phyloP scores from a whole-genome alignment of 2,113 vertebrate genomes.

The Pelobates fuscus region DNA sequence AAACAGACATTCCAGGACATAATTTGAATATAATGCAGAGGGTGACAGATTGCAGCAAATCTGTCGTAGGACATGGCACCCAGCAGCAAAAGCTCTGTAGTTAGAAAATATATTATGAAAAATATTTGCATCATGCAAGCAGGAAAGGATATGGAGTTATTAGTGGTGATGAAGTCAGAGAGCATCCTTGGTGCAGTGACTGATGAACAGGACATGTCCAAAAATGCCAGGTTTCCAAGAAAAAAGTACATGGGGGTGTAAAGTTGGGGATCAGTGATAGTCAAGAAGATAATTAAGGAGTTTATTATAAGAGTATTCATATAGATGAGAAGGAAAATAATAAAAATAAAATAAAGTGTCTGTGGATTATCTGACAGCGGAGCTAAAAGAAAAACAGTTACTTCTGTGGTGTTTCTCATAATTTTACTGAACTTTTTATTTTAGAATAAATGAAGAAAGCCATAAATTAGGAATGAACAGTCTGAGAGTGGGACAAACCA shows the following conservation, averaged over 20 bases:
- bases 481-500: too few species aligned
- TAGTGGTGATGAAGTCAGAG: slow-evolving; percentile 30
- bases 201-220: slow-evolving; percentile 51
- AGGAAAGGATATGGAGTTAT: slow-evolving; percentile 21
- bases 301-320: slow-evolving; percentile 40
- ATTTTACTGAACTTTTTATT: too few species aligned
- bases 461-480: too few species aligned
- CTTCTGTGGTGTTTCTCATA: neutral
- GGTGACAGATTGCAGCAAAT: too few species aligned
- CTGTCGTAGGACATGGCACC: slow-evolving; percentile 54
- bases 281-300: slow-evolving; percentile 42
- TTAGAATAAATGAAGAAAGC: too few species aligned
- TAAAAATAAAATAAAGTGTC: slow-evolving; percentile 38
- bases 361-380: neutral
- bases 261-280: slow-evolving; percentile 41
- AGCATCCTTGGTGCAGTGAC: too few species aligned
- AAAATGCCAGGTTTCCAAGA: too few species aligned
- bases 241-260: slow-evolving; percentile 57
- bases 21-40: slow-evolving; percentile 42
- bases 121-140: slow-evolving; percentile 49
- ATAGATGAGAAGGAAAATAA: slow-evolving; percentile 43
- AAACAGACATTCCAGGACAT: slow-evolving; percentile 48
- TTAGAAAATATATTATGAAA: slow-evolving; percentile 45
- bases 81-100: slow-evolving; percentile 50
- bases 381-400: neutral